Evolutionary conservation across 2,797 vertebrate species (phyloP).

Genomic region (Eidolon dupreanum): DNA sequence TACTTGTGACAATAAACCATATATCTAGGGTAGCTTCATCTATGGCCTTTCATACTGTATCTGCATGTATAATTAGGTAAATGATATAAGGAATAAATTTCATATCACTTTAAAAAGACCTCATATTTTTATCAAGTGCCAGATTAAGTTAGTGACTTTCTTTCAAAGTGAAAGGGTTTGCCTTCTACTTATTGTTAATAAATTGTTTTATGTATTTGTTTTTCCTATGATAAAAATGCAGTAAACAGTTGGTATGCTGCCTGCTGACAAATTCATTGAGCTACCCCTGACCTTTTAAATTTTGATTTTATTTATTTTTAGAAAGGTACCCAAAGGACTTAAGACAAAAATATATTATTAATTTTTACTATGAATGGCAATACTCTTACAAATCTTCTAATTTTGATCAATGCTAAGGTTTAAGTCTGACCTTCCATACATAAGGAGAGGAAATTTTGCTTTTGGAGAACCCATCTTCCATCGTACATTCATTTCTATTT

Average conservation of each 20-base stretch:
- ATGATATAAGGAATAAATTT: background rate
- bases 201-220: background rate
- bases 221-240: constrained; percentile 21
- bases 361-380: constrained; percentile 42
- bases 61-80: constrained; percentile 15
- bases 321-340: background rate
- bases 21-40: background rate
- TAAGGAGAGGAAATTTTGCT: background rate
- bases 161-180: constrained; percentile 25
- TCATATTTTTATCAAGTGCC: background rate
- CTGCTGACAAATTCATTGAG: constrained; percentile 48
- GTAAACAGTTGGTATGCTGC: background rate
- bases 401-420: constrained; percentile 27
- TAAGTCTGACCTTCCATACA: background rate
- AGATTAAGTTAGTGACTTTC: constrained; percentile 2
- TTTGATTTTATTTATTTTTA: constrained; percentile 48
- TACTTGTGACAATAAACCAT: background rate
- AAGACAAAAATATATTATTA: background rate
- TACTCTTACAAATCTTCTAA: background rate
- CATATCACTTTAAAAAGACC: background rate
- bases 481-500: background rate
- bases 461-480: background rate
- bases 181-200: constrained; percentile 25
- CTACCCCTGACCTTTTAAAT: constrained; percentile 10
- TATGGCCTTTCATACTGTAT: background rate